phyloP scores from a whole-genome alignment of 2,797 vertebrate genomes.

The Lates japonicus region DNA sequence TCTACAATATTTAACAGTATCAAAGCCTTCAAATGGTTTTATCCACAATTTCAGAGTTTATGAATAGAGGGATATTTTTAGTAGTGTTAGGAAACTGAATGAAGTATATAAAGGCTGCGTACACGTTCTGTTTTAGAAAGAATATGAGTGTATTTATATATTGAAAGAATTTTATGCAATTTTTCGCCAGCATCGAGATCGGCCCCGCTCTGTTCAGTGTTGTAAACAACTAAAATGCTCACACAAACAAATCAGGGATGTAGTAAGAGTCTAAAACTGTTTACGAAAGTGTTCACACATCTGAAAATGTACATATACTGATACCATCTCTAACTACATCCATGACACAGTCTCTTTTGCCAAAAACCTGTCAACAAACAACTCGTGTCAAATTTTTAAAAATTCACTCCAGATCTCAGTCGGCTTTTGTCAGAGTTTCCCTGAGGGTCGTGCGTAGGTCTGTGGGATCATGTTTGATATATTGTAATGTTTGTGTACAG shows the following conservation, averaged over 20 bases:
- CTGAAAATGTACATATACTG: constrained; percentile 35
- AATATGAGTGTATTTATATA: constrained; percentile 41
- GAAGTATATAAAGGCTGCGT: constrained; percentile 4
- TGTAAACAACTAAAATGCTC: constrained; percentile 19
- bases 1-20: constrained; percentile 35
- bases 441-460: constrained; percentile 64
- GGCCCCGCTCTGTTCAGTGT: constrained; percentile 37
- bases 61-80: constrained; percentile 48
- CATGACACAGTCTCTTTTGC: constrained; percentile 6
- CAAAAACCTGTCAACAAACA: constrained; percentile 21
- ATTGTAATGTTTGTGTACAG: constrained; percentile 76
- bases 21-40: constrained; percentile 25
- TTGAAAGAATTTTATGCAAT: constrained; percentile 36
- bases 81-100: constrained; percentile 7
- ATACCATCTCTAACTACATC: constrained; percentile 31
- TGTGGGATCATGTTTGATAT: constrained; percentile 72
- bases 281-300: constrained; percentile 66
- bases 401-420: constrained; percentile 5
- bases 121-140: constrained; percentile 34
- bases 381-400: constrained; percentile 12
- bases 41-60: constrained; percentile 41
- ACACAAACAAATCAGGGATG: constrained; percentile 19
- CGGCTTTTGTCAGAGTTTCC: constrained; percentile 82
- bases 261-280: constrained; percentile 45
- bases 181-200: not conserved